A percentile compares a stretch with the other conserved stretches of the same genome.
These are phyloP conservation scores for Celastrina argiolus DNA, from an alignment of 2,888 invertebrate genomes.

Conservation along the genomic window DNA sequence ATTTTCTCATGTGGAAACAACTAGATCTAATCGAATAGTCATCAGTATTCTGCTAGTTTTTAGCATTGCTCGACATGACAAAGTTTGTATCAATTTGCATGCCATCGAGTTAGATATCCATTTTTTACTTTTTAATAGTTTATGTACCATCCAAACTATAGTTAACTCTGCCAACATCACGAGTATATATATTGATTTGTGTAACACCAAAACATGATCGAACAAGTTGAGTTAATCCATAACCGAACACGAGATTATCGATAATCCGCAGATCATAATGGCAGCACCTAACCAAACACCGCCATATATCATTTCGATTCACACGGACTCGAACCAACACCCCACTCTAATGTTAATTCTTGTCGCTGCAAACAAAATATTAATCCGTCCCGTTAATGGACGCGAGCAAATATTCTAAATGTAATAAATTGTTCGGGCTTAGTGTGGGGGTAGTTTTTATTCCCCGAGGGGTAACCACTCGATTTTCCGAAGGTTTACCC, in stretches of 20 bases:
- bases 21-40: too few relatives aligned
- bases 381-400: conserved; percentile 76
- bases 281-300: conserved; percentile 49
- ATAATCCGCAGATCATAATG: conserved; percentile 21
- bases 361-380: conserved; percentile 75
- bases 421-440: conserved; percentile 63
- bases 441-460: conserved; percentile 49
- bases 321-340: conserved; percentile 70
- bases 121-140: too few relatives aligned
- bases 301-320: conserved; percentile 45
- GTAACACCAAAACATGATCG: neutral
- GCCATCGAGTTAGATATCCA: too few relatives aligned
- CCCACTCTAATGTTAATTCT: conserved; percentile 75
- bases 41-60: too few relatives aligned
- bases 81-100: too few relatives aligned
- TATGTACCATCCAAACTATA: too few relatives aligned
- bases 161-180: too few relatives aligned
- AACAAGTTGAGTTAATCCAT: conserved; percentile 4
- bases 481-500: conserved; percentile 40
- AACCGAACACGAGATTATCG: conserved; percentile 3
- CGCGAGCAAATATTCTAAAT: conserved; percentile 59
- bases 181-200: neutral
- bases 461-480: conserved; percentile 63
- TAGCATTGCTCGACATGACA: too few relatives aligned
- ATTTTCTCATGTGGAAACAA: too few relatives aligned